These are phyloP conservation scores for Uromys caudimaculatus DNA, from an alignment of 2,797 vertebrate species.

Conservation along the genomic window DNA sequence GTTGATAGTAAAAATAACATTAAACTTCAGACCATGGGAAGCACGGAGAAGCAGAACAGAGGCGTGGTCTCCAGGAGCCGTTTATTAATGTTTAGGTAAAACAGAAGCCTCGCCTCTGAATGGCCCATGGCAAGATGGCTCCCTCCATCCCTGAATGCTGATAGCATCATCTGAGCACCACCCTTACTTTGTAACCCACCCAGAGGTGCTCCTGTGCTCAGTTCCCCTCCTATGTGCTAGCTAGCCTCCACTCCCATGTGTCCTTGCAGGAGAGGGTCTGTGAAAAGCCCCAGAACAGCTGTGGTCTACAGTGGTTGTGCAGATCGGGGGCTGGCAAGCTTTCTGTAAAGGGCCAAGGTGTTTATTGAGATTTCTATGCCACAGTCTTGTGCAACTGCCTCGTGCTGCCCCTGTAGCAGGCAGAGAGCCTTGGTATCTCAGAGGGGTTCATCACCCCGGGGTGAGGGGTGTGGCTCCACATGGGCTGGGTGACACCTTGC, in stretches of 20 bases:
- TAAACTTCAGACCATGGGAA: not conserved
- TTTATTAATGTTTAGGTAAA: not conserved
- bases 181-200: not conserved
- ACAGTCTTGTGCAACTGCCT: not conserved
- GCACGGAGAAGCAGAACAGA: not conserved
- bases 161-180: not conserved
- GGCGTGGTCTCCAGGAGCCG: not conserved
- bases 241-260: not conserved
- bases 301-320: not conserved
- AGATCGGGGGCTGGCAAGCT: not conserved
- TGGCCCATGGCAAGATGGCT: not conserved
- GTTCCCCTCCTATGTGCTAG: not conserved
- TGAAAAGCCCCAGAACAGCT: not conserved
- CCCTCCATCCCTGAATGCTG: constrained; percentile 8
- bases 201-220: not conserved
- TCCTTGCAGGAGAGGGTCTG: not conserved
- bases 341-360: not conserved
- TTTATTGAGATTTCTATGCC: not conserved
- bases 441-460: not conserved
- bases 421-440: not conserved
- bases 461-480: not conserved
- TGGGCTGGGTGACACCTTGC: not conserved
- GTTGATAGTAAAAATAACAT: not conserved
- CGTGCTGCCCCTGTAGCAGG: not conserved
- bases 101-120: constrained; percentile 39